Percentiles rank a stretch among this genome's conserved stretches.
phyloP scores from a whole-genome alignment of 2,888 invertebrate genomes.

The Neelides folsomi region DNA sequence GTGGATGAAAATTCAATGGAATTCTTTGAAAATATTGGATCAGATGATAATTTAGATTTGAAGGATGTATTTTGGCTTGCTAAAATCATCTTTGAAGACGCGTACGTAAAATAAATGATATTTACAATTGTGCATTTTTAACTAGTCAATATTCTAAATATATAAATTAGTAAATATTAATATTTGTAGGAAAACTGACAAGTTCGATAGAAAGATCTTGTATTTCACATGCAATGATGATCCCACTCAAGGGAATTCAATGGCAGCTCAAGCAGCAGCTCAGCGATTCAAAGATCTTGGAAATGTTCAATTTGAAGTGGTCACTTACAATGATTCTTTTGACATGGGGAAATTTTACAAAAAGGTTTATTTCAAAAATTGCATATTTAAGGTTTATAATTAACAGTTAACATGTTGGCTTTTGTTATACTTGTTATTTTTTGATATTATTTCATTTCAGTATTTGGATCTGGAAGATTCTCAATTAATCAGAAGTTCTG shows the following conservation, averaged over 20 bases:
- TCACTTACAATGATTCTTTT: constrained; percentile 23
- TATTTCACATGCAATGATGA: constrained; percentile 25
- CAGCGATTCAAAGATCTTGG: constrained; percentile 27
- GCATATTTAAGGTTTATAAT: not conserved
- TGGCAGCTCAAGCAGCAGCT: constrained; percentile 2
- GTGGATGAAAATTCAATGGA: constrained; percentile 15
- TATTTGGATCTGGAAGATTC: constrained; percentile 13
- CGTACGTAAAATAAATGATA: constrained; percentile 10
- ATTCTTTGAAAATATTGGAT: constrained; percentile 24
- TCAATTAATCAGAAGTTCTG: constrained; percentile 8
- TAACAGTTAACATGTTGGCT: not conserved
- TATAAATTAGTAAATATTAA: not conserved
- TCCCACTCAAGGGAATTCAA: constrained; percentile 7
- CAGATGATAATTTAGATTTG: constrained; percentile 12
- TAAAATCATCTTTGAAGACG: constrained; percentile 23
- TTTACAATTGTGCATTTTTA: not conserved
- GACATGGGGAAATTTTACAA: constrained; percentile 8
- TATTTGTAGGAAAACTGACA: constrained; percentile 18
- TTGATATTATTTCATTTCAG: constrained; percentile 7
- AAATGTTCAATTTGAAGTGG: constrained; percentile 20
- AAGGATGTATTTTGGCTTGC: constrained; percentile 27
- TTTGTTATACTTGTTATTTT: not conserved
- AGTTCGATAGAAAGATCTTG: constrained; percentile 22
- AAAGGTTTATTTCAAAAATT: not conserved
- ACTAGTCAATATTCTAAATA: not conserved